phyloP scores from a whole-genome alignment of 2,113 vertebrate species.

The Charina bottae region DNA sequence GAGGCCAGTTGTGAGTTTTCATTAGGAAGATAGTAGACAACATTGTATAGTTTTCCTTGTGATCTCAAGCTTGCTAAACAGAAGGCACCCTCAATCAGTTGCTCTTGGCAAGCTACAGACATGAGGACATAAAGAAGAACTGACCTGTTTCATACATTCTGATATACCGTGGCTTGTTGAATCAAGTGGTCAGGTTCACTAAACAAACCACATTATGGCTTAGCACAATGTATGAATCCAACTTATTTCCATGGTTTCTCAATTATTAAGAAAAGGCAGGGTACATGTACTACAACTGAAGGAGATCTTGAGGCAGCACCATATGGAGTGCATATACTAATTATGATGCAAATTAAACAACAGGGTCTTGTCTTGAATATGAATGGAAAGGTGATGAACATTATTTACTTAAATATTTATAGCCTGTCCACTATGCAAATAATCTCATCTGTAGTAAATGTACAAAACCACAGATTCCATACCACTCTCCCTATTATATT shows the following conservation, averaged over 20 bases:
- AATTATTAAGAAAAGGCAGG: background rate
- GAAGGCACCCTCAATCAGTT: background rate
- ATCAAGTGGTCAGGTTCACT: background rate
- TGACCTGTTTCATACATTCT: background rate
- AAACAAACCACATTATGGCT: background rate
- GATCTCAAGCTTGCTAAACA: background rate
- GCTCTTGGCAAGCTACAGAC: background rate
- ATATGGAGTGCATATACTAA: background rate
- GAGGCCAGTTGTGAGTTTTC: background rate
- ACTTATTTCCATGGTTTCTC: background rate
- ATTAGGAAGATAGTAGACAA: background rate
- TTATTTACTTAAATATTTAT: too few species aligned
- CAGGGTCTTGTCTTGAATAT: background rate
- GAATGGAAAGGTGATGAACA: background rate
- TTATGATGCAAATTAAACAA: background rate
- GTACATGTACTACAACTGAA: background rate
- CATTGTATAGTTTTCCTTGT: background rate
- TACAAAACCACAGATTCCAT: background rate
- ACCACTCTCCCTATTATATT: too few species aligned
- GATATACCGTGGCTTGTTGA: background rate
- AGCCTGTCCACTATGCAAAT: too few species aligned
- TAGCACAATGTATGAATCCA: background rate
- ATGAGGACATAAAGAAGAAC: background rate
- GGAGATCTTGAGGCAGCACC: background rate
- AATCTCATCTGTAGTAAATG: too few species aligned